Conservation (phyloP, 2,888 invertebrate genomes). For the Spilarctia lutea region DNA sequence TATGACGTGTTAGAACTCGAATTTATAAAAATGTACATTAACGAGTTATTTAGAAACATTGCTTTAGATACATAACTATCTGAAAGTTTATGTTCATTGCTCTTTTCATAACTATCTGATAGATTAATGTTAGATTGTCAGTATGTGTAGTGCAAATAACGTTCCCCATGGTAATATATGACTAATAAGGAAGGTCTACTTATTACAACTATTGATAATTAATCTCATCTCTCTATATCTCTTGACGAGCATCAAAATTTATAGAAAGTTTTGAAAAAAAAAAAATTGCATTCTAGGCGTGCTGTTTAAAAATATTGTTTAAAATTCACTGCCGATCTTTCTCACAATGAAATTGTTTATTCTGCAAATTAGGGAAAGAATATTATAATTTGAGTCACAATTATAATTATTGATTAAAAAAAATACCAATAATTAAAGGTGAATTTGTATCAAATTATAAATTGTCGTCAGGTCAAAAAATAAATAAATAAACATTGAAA, state of each 20-base stretch:
- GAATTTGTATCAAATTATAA: too few species aligned
- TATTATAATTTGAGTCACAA: too few species aligned
- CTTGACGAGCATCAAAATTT: neutral
- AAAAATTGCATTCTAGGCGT: too few species aligned
- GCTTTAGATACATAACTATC: conserved; percentile 73
- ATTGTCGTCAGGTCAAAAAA: too few species aligned
- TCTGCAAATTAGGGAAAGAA: too few species aligned
- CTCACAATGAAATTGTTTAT: too few species aligned
- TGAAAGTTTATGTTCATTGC: conserved; percentile 69
- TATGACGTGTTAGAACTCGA: conserved; percentile 37
- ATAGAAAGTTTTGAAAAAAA: neutral
- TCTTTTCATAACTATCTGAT: conserved; percentile 42
- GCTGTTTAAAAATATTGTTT: too few species aligned
- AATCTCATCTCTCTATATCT: conserved; percentile 3
- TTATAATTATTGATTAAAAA: too few species aligned
- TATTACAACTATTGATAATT: neutral
- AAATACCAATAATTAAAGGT: too few species aligned
- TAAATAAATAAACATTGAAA: too few species aligned
- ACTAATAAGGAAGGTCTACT: conserved; percentile 7
- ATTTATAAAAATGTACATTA: conserved; percentile 41
- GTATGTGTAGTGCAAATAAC: conserved; percentile 22
- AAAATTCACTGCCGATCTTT: too few species aligned
- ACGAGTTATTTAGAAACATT: conserved; percentile 58
- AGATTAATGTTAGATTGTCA: conserved; percentile 26
- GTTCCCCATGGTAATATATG: conserved; percentile 15